Conservation (phyloP, 2,888 invertebrate genomes). For the Melieria crassipennis region DNA sequence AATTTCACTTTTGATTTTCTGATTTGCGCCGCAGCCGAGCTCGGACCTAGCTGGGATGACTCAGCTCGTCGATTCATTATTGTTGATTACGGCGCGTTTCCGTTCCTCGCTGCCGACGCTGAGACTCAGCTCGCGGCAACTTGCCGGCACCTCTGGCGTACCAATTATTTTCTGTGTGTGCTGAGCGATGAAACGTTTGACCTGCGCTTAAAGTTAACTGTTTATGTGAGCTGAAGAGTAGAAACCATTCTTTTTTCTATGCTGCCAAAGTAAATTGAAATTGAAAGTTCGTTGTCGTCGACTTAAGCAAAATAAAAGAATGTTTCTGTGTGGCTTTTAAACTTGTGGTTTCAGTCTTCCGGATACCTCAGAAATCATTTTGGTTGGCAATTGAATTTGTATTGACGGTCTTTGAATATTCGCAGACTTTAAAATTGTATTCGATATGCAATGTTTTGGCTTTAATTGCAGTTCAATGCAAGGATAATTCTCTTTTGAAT, state of each 20-base stretch:
- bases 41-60: not conserved
- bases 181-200: slow-evolving; percentile 11
- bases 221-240: slow-evolving; percentile 3
- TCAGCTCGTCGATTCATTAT: slow-evolving; percentile 5
- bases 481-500: too few species aligned
- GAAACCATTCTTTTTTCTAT: not conserved
- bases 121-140: not conserved
- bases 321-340: too few species aligned
- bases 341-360: too few species aligned
- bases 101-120: not conserved
- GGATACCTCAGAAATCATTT: too few species aligned
- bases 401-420: too few species aligned
- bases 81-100: slow-evolving; percentile 22
- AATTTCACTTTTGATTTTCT: slow-evolving; percentile 30
- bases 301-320: not conserved
- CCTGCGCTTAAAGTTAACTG: slow-evolving; percentile 29
- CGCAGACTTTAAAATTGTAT: too few species aligned
- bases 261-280: not conserved
- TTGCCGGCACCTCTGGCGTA: not conserved
- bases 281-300: not conserved
- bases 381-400: too few species aligned
- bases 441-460: too few species aligned
- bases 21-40: not conserved
- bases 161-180: not conserved
- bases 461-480: too few species aligned